Base-by-base conservation (phyloP, 2,797 vertebrate genomes). In the Cephalopachus bancanus region DNA sequence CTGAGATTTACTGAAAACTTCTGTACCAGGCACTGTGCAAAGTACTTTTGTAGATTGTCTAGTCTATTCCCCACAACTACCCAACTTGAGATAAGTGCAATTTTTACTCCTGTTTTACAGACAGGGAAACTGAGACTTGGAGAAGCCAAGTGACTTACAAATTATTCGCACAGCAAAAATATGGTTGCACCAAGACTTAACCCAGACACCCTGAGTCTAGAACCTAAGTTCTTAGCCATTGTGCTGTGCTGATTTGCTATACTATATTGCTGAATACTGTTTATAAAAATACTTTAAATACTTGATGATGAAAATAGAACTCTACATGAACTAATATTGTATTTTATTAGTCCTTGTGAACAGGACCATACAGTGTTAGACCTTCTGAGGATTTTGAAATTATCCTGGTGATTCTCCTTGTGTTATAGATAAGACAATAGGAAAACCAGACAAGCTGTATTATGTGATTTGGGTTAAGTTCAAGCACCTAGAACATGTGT, bases 401-500 rank as follows among this genome's bases (percentile, higher is more conserved):
- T 86, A 86, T 49, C 51, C 37, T 12, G 0, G 33, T 67, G 53
- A 60, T 53, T 85, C 30, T 30, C 15, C 24, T 69, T 74, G 59
- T 81, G 33, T 80, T 91, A 60, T 67, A 69, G 37, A 28, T 89
- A 59, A 95, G 44, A 86, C 80, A 81, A 72, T 57, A 69, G 57
- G 59, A 93, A 37, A 79, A 79, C 28, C 67, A 37, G 51, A 67
- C 74, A 85, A 44, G 14, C 53, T 67, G 16, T 26, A 51, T 80
- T 74, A n/a, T 80, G 49, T 53, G 57, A 90, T 26, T 75, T 80
- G 30, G 9, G 15, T 14, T 4, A 75, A 80, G 11, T 15, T 86
- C 59, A 90, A 28, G 81, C 15, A 86, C 59, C 37, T 74, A 60
- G 24, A 80, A 64, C 19, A 22, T 44, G 14, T 53, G 22, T 83